These are phyloP conservation scores for Hoplias malabaricus DNA, from an alignment of 2,113 vertebrate species.

Conservation along the genomic window DNA sequence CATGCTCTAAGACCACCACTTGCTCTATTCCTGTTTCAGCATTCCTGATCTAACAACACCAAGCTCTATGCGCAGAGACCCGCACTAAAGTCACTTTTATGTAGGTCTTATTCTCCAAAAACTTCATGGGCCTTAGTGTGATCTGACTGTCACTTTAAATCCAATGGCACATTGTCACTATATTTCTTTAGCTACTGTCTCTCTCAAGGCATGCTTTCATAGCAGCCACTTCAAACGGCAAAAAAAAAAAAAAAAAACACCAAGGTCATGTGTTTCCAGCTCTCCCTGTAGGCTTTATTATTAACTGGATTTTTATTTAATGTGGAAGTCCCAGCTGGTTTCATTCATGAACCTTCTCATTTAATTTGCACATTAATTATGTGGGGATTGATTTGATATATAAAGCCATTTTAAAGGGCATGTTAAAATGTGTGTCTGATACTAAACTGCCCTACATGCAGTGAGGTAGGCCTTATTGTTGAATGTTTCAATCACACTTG, in stretches of 20 bases:
- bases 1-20: too few species aligned
- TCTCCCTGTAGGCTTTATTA: too few species aligned
- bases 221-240: not conserved
- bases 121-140: not conserved
- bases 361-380: too few species aligned
- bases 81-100: too few species aligned
- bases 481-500: not conserved
- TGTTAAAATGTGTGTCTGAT: not conserved
- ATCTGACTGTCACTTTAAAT: not conserved
- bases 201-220: not conserved
- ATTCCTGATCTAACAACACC: too few species aligned
- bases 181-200: not conserved
- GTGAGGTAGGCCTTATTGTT: not conserved
- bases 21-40: too few species aligned
- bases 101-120: not conserved
- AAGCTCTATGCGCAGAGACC: too few species aligned
- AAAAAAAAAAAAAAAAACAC: too few species aligned
- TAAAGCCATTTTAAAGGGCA: not conserved
- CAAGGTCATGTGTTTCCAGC: too few species aligned
- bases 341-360: too few species aligned
- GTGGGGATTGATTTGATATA: not conserved
- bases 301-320: too few species aligned
- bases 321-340: too few species aligned
- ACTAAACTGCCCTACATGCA: not conserved
- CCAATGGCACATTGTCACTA: not conserved